Evolutionary conservation across 2,113 vertebrate species (phyloP).

Genomic region (human): DNA sequence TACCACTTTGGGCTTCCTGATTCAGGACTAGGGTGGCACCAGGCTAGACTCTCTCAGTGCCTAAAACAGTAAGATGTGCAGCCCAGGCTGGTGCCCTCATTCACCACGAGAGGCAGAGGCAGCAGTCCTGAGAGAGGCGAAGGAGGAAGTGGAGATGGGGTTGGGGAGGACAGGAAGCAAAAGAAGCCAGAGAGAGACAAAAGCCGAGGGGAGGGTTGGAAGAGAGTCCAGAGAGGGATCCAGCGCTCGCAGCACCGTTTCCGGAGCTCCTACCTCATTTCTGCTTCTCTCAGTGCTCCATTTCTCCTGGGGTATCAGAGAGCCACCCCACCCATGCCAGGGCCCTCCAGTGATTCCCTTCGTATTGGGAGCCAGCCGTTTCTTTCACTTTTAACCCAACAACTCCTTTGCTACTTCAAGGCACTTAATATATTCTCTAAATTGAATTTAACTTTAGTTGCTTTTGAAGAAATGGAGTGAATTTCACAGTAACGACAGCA

Average conservation of each 20-base stretch:
- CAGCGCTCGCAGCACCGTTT: accelerated
- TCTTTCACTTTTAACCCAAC: neutral
- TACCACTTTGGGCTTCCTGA: neutral
- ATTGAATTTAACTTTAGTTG: neutral
- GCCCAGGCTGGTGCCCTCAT: no score
- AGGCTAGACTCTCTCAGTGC: neutral
- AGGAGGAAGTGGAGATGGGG: no score
- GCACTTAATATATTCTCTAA: neutral
- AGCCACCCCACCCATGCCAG: no score
- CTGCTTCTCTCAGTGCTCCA: no score
- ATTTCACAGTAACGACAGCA: neutral
- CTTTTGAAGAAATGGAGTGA: neutral
- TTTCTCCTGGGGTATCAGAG: accelerated
- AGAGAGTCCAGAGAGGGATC: accelerated
- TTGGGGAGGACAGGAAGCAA: no score
- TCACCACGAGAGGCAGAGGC: neutral
- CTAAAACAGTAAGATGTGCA: neutral
- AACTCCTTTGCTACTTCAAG: neutral
- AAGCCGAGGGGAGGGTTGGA: neutral
- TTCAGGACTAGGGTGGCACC: no score
- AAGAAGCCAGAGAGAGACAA: accelerated
- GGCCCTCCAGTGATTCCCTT: neutral
- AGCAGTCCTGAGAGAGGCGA: neutral
- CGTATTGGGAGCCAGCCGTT: neutral
- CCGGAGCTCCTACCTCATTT: neutral